Base-by-base conservation (phyloP, 2,797 vertebrate species). In the Pyrocephalus nanus region DNA sequence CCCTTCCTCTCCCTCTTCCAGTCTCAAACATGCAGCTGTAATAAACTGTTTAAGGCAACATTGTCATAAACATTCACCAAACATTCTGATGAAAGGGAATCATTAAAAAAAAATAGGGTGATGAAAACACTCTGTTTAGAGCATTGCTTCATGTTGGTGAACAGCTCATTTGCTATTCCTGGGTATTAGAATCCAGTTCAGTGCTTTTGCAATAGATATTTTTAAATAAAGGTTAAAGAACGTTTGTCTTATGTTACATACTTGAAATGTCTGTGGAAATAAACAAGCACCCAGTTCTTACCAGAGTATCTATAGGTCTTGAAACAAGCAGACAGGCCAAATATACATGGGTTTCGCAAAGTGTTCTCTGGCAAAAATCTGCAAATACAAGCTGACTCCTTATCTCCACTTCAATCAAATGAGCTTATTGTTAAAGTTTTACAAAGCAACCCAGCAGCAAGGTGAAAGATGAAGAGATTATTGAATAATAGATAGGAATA, bases 401-500 rank as follows among this genome's bases (percentile, higher is more conserved):
- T 90, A 95, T 95, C 95, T 96, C 88, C 64, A 90, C 65, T 92
- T 92, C 87, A 66, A 86, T 95, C 96, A 81, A 93, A 83, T 50
- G 60, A 72, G 90, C 34, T 91, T 90, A 76, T 88, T 95, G 89
- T 93, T 93, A 95, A 93, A 82, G 82, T 92, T 94, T 88, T 93
- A 94, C 84, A 96, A 80, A 81, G 88, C 67, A 93, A 91, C 77
- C 94, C 93, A 72, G 88, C 83, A 96, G 94, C 94, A 94, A 97
- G 89, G 82, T 93, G 81, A 92, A 90, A 96, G 86, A 93, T 90
- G 73, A 85, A 91, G 93, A 80, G 95, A 96, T 95, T 95, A 74
- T 36, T 97, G 89, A 96, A 97, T 97, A 95, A 97, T 95, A 96
- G 72, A 97, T 92, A 93, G 92, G 93, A 94, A 85, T 90, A 94